Conservation (phyloP, 2,888 invertebrate genomes). For the Trilocha varians region DNA sequence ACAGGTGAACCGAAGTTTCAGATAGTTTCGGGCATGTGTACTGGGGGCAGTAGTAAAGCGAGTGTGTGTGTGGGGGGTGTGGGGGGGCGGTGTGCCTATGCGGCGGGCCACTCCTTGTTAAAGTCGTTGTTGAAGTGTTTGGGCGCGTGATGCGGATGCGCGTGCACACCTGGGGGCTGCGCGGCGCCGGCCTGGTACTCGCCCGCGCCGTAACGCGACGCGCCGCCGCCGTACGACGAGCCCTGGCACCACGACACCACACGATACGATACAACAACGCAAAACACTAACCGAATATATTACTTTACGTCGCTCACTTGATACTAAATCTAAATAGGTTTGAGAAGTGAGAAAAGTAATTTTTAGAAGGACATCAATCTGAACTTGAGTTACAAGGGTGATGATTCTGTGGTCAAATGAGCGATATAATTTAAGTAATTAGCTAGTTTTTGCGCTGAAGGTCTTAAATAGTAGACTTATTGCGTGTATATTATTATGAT, state of each 20-base stretch:
- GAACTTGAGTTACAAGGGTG: too few relatives aligned
- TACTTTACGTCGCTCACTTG: background rate
- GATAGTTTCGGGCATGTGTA: background rate
- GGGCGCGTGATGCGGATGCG: constrained; percentile 70
- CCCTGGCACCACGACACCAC: constrained; percentile 44
- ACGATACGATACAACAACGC: constrained; percentile 10
- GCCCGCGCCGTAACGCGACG: constrained; percentile 56
- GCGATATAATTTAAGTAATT: too few relatives aligned
- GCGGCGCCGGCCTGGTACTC: constrained; percentile 61
- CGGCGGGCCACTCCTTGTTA: constrained; percentile 73
- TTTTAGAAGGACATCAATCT: too few relatives aligned
- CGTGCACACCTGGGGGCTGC: constrained; percentile 67
- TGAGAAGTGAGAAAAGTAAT: too few relatives aligned
- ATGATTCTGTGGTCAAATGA: too few relatives aligned
- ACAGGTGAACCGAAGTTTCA: constrained; percentile 2
- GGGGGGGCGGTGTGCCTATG: constrained; percentile 30
- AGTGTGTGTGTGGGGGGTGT: constrained; percentile 3
- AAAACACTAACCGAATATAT: background rate
- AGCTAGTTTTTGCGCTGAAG: too few relatives aligned
- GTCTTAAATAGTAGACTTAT: too few relatives aligned
- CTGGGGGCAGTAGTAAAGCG: background rate
- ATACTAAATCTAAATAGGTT: too few relatives aligned
- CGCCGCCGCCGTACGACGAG: constrained; percentile 69
- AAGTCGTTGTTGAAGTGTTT: constrained; percentile 71
- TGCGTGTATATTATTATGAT: too few relatives aligned